These are phyloP conservation scores for Corythoichthys haematopterus DNA, from an alignment of 2,113 vertebrate genomes.

Conservation along the genomic window DNA sequence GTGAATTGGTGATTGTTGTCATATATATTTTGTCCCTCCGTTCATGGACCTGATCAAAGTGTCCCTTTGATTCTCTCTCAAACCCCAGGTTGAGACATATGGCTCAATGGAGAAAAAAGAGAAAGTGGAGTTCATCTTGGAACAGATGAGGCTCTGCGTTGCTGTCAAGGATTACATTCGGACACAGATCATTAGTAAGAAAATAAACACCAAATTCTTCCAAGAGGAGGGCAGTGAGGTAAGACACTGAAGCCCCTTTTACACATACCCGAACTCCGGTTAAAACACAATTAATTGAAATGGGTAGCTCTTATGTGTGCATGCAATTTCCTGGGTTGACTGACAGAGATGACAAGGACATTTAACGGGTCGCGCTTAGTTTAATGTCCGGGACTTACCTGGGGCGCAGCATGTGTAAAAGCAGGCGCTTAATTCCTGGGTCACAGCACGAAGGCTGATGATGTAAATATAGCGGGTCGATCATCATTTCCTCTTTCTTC, in stretches of 20 bases:
- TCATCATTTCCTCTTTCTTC: too few relatives aligned
- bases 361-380: too few relatives aligned
- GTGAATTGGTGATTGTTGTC: background rate
- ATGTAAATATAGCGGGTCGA: too few relatives aligned
- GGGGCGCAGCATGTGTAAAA: too few relatives aligned
- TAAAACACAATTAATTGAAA: too few relatives aligned
- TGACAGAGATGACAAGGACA: too few relatives aligned
- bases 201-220: conserved; percentile 98
- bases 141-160: conserved; percentile 97
- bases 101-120: conserved; percentile 99
- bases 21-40: background rate
- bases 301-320: too few relatives aligned
- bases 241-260: conserved; percentile 15
- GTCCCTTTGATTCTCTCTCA: background rate
- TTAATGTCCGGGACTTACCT: too few relatives aligned
- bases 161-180: conserved; percentile 98
- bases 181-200: conserved; percentile 99
- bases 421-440: too few relatives aligned
- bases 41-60: background rate
- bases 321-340: too few relatives aligned
- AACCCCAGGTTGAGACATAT: conserved; percentile 90
- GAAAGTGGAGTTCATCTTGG: conserved; percentile 95
- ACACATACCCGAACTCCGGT: too few relatives aligned
- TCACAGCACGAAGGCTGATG: too few relatives aligned
- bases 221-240: conserved; percentile 94